Evolutionary conservation across 2,888 invertebrate genomes (phyloP).

Genomic region (Microctonus brassicae): DNA sequence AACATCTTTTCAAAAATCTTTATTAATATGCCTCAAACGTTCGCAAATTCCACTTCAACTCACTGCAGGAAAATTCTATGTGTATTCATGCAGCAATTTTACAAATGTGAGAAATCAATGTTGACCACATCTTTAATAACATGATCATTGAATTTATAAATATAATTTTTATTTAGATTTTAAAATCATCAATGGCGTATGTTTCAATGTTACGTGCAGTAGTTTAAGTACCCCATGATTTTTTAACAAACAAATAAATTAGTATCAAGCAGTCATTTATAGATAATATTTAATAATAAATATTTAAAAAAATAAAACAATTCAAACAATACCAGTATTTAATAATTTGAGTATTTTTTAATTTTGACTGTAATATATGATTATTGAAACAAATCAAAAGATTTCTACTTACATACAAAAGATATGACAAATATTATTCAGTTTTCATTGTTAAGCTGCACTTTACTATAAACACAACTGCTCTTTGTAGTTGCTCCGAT

Average conservation of each 20-base stretch:
- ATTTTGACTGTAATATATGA: no score
- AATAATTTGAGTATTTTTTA: no score
- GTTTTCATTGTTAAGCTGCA: no score
- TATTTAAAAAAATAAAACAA: no score
- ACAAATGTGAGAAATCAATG: constrained; percentile 69
- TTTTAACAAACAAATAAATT: no score
- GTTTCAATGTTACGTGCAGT: constrained; percentile 38
- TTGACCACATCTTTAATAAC: not conserved
- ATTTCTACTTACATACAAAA: no score
- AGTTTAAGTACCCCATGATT: not conserved
- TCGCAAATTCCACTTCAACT: constrained; percentile 68
- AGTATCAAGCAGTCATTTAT: no score
- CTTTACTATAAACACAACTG: not conserved
- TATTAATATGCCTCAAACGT: constrained; percentile 50
- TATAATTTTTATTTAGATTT: constrained; percentile 29
- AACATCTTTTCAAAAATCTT: constrained; percentile 65
- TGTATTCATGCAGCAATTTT: constrained; percentile 71
- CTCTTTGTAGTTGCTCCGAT: not conserved
- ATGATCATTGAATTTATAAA: not conserved
- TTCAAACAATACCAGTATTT: no score
- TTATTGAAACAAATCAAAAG: no score
- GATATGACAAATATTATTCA: no score
- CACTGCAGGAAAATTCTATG: constrained; percentile 72
- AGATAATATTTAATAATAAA: no score
- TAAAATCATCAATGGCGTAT: constrained; percentile 40